Evolutionary conservation across 2,113 vertebrate species (phyloP).

Genomic region (Limnothrissa miodon): DNA sequence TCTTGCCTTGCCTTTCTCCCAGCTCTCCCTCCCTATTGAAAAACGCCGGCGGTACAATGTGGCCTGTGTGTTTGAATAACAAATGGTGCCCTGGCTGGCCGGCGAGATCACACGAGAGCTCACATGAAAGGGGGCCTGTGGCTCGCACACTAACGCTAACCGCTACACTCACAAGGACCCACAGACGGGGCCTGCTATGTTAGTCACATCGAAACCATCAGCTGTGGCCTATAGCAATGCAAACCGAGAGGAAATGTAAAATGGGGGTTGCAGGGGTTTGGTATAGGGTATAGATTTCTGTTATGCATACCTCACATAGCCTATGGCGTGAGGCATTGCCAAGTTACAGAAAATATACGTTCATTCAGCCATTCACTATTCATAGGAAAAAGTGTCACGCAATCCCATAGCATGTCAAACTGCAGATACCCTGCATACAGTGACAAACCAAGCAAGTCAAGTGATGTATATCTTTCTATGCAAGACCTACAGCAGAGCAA

Average conservation of each 20-base stretch:
- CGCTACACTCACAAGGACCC: neutral
- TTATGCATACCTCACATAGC: constrained; percentile 3
- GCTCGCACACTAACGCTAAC: constrained; percentile 28
- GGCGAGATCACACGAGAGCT: constrained; percentile 23
- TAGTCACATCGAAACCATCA: neutral
- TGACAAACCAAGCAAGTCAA: neutral
- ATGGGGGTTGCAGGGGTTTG: neutral
- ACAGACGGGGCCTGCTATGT: neutral
- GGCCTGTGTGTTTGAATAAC: constrained; percentile 46
- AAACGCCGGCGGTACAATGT: constrained; percentile 43
- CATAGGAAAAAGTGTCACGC: neutral
- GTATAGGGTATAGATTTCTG: neutral
- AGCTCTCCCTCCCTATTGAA: constrained; percentile 21
- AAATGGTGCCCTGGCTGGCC: constrained; percentile 41
- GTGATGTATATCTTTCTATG: neutral
- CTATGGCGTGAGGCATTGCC: neutral
- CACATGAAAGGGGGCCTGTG: constrained; percentile 37
- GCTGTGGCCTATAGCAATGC: neutral
- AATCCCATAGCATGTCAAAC: neutral
- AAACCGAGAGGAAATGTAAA: neutral
- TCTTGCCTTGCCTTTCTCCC: no score
- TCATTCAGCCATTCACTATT: neutral
- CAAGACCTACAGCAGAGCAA: neutral
- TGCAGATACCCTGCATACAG: neutral
- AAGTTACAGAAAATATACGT: neutral